Evolutionary conservation across 2,113 vertebrate genomes (phyloP), one percentile per base, ranked within the genome.

Genomic region (Stegostoma tigrinum): DNA sequence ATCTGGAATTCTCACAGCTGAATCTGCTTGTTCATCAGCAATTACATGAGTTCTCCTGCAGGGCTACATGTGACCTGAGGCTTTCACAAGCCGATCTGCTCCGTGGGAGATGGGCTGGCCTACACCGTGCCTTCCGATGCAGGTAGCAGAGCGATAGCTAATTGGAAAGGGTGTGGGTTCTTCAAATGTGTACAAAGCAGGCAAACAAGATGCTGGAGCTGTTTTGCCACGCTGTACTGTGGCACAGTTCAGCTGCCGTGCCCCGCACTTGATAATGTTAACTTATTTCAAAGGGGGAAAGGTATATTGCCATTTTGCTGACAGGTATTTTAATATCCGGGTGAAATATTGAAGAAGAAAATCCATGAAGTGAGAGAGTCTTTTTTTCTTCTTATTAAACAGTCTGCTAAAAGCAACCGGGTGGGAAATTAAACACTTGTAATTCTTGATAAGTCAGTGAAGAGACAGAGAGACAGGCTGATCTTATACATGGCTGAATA

Each of bases 11-110:
- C 95, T 61, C 94, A 23, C 38, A 96, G 85, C 96, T 96, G 87
- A 95, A 93, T 96, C 91, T 95, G n/a, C 48, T 86, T 4, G 93
- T 89, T 96, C 89, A 96, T 97, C 96, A 96, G 93, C 96, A 97
- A 96, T 86, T 96, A 96, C 0, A 78, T 96, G 96, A 34, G 48
- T 66, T 96, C 83, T 96, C 96, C 94, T 96, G 55, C 72, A 95
- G 86, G 95, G 80, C 55, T 96, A 5, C 23, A 42, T 96, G 72
- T 96, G 96, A 97, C 96, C 95, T 5, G 45, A 96, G 95, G 80
- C 95, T 70, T 87, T 70, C 95, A 10, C 95, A 96, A 95, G 95
- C 48, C 96, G 96, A 95, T 97, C 95, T 94, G 96, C 96, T 96
- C 96, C 96, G 67, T 42, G 83, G n/a, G 87, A 96, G 78, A 23